These are phyloP conservation scores for Mormyrops attenuatus DNA, from an alignment of 2,797 vertebrate species.

Conservation along the genomic window DNA sequence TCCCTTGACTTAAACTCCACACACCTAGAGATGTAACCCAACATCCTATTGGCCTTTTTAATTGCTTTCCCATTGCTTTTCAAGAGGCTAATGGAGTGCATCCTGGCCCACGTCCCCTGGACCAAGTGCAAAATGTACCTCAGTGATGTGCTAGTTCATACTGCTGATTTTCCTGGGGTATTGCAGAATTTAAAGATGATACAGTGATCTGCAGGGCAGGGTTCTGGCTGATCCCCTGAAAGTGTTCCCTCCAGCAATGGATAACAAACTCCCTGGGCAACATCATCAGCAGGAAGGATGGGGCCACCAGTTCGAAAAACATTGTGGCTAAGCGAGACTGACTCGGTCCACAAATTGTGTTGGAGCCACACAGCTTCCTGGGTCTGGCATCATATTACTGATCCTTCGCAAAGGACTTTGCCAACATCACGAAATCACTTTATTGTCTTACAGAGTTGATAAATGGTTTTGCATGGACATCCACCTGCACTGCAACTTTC, in stretches of 20 bases:
- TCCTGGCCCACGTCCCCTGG: too few relatives aligned
- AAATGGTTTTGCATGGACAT: background rate
- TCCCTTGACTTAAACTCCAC: too few relatives aligned
- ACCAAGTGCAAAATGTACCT: too few relatives aligned
- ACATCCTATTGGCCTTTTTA: too few relatives aligned
- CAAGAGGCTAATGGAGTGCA: too few relatives aligned
- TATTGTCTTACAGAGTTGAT: background rate
- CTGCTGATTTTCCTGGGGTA: too few relatives aligned
- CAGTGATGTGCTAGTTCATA: too few relatives aligned
- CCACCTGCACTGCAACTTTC: too few relatives aligned
- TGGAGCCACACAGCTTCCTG: background rate
- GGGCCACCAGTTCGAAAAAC: background rate
- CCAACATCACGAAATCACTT: background rate
- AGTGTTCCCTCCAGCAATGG: background rate
- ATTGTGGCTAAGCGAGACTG: background rate
- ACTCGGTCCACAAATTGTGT: background rate
- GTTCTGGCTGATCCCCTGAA: background rate
- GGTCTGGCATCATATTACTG: background rate
- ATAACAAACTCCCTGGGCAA: background rate
- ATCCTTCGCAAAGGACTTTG: background rate
- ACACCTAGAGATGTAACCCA: too few relatives aligned
- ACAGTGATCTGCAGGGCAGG: too few relatives aligned
- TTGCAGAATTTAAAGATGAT: background rate
- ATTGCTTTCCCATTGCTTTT: too few relatives aligned
- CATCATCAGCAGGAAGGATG: background rate